These are phyloP conservation scores for Sylvia atricapilla DNA, from an alignment of 2,113 vertebrate species.

Conservation along the genomic window DNA sequence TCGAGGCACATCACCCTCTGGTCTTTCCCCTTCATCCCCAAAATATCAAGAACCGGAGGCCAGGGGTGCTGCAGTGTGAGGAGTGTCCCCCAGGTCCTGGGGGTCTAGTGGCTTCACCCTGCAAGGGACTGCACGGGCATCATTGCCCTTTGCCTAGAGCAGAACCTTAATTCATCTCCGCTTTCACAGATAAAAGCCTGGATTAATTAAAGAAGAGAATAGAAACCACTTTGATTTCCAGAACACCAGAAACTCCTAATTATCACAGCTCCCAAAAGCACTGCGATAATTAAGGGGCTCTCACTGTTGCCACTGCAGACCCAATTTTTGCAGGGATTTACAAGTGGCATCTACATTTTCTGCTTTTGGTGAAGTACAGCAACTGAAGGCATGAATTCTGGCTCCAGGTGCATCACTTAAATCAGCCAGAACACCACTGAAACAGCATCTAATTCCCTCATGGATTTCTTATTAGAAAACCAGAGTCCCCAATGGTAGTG, in stretches of 20 bases:
- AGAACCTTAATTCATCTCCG: conserved; percentile 30
- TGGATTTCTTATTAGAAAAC: conserved; percentile 47
- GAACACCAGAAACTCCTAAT: conserved; percentile 49
- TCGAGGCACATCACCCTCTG: background rate
- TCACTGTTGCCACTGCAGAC: background rate
- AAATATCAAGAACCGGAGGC: accelerated
- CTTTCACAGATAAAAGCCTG: conserved; percentile 51
- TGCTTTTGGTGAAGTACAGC: background rate
- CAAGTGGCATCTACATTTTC: background rate
- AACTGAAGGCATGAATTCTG: background rate
- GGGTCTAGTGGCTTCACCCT: background rate
- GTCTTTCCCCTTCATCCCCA: background rate
- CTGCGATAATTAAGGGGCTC: conserved; percentile 34
- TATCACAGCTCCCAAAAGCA: conserved; percentile 28
- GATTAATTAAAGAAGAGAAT: conserved; percentile 65
- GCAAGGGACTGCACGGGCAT: background rate
- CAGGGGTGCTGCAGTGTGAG: background rate
- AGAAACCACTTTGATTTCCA: conserved; percentile 60
- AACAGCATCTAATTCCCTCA: background rate
- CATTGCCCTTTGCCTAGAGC: conserved; percentile 2
- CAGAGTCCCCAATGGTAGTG: background rate
- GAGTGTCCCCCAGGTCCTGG: background rate
- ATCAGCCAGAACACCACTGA: background rate
- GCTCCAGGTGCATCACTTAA: conserved; percentile 32
- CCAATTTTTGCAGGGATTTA: conserved; percentile 28